Evolutionary conservation across 2,797 vertebrate genomes (phyloP).

Genomic region (Cossypha dichroa): DNA sequence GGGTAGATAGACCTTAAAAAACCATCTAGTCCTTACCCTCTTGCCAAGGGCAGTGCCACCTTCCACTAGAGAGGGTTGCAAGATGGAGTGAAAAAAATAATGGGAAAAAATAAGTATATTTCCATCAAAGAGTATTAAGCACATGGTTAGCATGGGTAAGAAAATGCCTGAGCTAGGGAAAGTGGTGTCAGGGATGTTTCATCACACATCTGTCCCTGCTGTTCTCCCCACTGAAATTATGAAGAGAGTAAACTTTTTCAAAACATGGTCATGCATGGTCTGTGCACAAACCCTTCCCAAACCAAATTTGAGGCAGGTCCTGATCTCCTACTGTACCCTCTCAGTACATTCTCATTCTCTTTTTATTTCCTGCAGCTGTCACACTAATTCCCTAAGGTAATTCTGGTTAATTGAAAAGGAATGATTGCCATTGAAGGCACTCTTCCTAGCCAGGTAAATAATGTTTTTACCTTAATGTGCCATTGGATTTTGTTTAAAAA

Average conservation of each 20-base stretch:
- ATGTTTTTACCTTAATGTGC: background rate
- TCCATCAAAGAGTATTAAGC: background rate
- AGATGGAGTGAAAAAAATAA: background rate
- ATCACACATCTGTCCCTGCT: background rate
- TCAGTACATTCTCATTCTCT: background rate
- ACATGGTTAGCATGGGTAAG: background rate
- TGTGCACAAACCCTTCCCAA: background rate
- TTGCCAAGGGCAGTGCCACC: background rate
- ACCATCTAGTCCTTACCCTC: too few species aligned
- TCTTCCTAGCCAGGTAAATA: background rate
- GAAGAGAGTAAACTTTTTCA: background rate
- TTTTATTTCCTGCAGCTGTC: slow-evolving; percentile 34
- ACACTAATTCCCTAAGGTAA: slow-evolving; percentile 26
- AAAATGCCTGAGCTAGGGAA: background rate
- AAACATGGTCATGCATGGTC: background rate
- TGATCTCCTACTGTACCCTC: background rate
- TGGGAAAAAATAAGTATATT: accelerated
- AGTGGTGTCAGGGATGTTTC: background rate
- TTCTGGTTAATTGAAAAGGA: slow-evolving; percentile 39
- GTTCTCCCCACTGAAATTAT: background rate
- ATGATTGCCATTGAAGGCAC: background rate
- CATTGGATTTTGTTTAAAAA: background rate
- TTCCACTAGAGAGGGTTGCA: background rate
- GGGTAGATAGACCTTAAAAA: background rate
- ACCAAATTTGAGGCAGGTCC: background rate